These are phyloP conservation scores for Branchellion lobata DNA, from an alignment of 2,888 invertebrate genomes.

Conservation along the genomic window DNA sequence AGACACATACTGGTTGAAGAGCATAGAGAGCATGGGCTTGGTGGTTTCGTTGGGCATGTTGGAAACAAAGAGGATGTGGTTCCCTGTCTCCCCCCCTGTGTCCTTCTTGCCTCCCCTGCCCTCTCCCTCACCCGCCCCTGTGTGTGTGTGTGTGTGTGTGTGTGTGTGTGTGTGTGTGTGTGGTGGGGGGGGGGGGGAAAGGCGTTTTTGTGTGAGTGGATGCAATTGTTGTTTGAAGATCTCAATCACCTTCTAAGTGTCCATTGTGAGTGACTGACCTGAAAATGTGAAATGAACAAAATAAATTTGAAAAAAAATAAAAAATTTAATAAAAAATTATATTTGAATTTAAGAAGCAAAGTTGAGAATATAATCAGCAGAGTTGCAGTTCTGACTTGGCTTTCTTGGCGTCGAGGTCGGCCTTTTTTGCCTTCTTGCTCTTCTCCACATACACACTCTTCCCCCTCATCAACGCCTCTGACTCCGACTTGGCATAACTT, in stretches of 20 bases:
- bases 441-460: conserved; percentile 95
- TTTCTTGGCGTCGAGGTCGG: conserved; percentile 48
- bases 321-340: background rate
- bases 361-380: background rate
- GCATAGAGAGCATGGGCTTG: conserved; percentile 98
- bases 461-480: conserved; percentile 91
- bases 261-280: conserved; percentile 48
- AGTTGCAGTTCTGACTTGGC: conserved; percentile 23
- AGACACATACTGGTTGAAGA: conserved; percentile 85
- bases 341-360: background rate
- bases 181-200: too few relatives aligned
- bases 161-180: background rate
- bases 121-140: background rate
- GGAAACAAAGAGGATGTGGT: conserved; percentile 98
- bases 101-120: background rate
- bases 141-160: background rate
- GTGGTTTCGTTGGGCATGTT: conserved; percentile 97
- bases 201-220: too few relatives aligned
- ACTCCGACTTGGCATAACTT: conserved; percentile 88
- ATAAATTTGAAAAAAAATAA: background rate
- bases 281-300: background rate
- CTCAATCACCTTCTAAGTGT: conserved; percentile 36
- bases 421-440: conserved; percentile 50
- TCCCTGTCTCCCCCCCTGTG: conserved; percentile 68
- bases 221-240: background rate